phyloP scores from a whole-genome alignment of 1,140 invertebrate genomes.

The Drosophila tropicalis region DNA sequence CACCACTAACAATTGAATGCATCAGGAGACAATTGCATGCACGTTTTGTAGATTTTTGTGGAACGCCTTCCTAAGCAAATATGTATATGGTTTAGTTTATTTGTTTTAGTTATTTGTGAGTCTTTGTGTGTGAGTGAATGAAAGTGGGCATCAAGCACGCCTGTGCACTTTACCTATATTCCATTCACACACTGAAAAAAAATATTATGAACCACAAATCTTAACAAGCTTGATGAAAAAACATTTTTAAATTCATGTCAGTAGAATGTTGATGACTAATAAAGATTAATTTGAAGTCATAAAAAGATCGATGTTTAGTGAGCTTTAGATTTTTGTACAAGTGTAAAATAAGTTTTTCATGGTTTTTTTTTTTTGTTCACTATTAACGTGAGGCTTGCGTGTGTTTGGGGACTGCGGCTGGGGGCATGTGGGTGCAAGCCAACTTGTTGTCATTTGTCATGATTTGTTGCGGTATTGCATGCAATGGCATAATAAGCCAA shows the following conservation, averaged over 20 bases:
- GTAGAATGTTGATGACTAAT: too few relatives aligned
- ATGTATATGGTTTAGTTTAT: conserved; percentile 14
- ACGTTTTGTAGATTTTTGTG: conserved; percentile 32
- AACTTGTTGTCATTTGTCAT: conserved; percentile 65
- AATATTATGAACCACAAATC: too few relatives aligned
- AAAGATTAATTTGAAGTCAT: too few relatives aligned
- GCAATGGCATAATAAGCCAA: conserved; percentile 74
- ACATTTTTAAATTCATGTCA: too few relatives aligned
- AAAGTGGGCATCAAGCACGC: conserved; percentile 8
- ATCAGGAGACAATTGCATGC: conserved; percentile 41
- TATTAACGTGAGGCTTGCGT: conserved; percentile 3
- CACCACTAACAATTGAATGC: conserved; percentile 32
- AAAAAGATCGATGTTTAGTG: too few relatives aligned
- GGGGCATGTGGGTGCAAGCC: conserved; percentile 9
- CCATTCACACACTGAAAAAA: not conserved
- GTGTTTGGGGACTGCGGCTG: not conserved
- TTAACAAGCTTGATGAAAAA: too few relatives aligned
- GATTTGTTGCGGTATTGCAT: conserved; percentile 72
- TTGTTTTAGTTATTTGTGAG: conserved; percentile 8
- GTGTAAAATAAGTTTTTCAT: conserved; percentile 9
- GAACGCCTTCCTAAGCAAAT: conserved; percentile 22
- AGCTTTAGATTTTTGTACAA: not conserved
- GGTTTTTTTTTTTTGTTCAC: conserved; percentile 21
- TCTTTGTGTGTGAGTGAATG: conserved; percentile 11
- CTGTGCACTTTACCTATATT: conserved; percentile 10